These are phyloP conservation scores for Lepus americanus DNA, from an alignment of 2,113 vertebrate species.

Conservation along the genomic window DNA sequence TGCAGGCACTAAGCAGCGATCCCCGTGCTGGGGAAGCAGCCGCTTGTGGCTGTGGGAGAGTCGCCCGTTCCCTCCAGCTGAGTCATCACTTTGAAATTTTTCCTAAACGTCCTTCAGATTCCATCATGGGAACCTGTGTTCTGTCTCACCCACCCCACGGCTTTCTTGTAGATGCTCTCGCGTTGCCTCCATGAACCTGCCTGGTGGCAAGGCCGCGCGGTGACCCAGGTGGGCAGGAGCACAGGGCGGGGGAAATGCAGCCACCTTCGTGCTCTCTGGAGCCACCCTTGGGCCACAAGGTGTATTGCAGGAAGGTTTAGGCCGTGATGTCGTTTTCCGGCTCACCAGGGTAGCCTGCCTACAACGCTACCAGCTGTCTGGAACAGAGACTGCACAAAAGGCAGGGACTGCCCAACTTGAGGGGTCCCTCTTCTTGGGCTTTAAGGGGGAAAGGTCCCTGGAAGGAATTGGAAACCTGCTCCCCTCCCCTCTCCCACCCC, in stretches of 20 bases:
- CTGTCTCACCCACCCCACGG: not conserved
- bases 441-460: not conserved
- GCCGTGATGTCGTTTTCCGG: not conserved
- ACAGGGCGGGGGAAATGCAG: no score
- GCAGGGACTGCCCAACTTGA: not conserved
- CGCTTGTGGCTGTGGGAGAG: not conserved
- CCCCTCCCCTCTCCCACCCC: no score
- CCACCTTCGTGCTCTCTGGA: no score
- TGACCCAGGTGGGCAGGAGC: not conserved
- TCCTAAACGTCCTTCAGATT: not conserved
- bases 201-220: not conserved
- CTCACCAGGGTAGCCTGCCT: not conserved
- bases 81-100: not conserved
- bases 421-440: not conserved
- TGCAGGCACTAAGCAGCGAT: not conserved
- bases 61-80: not conserved
- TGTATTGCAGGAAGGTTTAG: not conserved
- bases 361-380: not conserved
- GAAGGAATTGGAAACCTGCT: not conserved
- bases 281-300: not conserved
- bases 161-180: not conserved
- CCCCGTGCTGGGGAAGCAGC: not conserved
- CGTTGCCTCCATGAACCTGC: fast-evolving
- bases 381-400: not conserved
- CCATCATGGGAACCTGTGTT: not conserved